Conservation (phyloP, 2,888 invertebrate genomes). For the Notodonta dromedarius region DNA sequence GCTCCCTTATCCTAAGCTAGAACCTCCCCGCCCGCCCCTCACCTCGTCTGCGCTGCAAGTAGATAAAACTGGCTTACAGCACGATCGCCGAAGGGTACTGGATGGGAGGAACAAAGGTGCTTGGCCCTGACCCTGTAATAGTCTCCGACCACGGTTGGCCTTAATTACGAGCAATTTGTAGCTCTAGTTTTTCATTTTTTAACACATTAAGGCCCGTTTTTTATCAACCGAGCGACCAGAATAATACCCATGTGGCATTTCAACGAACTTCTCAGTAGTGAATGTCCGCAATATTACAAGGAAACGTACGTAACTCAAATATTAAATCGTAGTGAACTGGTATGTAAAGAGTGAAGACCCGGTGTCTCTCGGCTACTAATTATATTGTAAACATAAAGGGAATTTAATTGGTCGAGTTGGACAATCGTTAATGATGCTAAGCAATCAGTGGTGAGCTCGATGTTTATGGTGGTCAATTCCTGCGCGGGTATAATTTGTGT, state of each 20-base stretch:
- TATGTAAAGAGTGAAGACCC: constrained; percentile 21
- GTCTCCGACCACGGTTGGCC: constrained; percentile 29
- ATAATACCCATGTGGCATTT: constrained; percentile 12
- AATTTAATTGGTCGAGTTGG: constrained; percentile 23
- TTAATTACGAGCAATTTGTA: constrained; percentile 43
- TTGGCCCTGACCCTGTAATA: constrained; percentile 49
- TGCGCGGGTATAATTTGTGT: constrained; percentile 4
- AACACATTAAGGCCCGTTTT: constrained; percentile 22
- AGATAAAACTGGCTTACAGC: constrained; percentile 47
- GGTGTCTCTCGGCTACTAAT: constrained; percentile 23
- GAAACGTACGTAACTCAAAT: constrained; percentile 16
- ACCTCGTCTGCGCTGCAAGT: constrained; percentile 30
- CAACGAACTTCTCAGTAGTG: constrained; percentile 13
- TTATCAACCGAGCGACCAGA: constrained; percentile 9
- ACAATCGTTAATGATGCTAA: constrained; percentile 14
- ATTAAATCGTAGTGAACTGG: constrained; percentile 18
- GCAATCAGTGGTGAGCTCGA: constrained; percentile 9
- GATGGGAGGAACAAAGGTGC: constrained; percentile 44
- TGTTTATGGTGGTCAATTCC: constrained; percentile 16
- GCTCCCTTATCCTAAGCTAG: constrained; percentile 42
- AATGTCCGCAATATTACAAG: constrained; percentile 13
- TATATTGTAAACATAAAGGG: constrained; percentile 25
- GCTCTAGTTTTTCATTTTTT: constrained; percentile 28
- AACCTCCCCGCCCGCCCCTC: constrained; percentile 23
- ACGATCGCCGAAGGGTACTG: constrained; percentile 48